Conservation (phyloP, 2,888 invertebrate species). For the Xestobium rufovillosum region DNA sequence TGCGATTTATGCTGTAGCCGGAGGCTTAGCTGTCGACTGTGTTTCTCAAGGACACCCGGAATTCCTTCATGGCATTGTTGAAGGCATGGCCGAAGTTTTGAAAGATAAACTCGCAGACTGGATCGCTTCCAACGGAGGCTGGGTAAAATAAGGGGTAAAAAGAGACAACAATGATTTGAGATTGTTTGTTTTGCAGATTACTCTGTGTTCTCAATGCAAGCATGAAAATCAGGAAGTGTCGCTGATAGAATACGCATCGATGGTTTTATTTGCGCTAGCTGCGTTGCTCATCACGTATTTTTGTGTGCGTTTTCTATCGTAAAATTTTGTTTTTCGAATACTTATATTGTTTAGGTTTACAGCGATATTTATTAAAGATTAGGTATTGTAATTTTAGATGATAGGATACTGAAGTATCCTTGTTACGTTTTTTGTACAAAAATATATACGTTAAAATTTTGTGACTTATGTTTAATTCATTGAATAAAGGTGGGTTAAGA, state of each 20-base stretch:
- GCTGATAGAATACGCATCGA: constrained; percentile 36
- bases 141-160: too few species aligned
- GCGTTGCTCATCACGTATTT: constrained; percentile 37
- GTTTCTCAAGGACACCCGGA: constrained; percentile 69
- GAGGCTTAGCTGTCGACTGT: constrained; percentile 75
- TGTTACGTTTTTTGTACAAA: too few species aligned
- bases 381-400: too few species aligned
- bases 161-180: too few species aligned
- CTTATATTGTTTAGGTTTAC: too few species aligned
- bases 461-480: too few species aligned
- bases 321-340: too few species aligned
- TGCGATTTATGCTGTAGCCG: constrained; percentile 74
- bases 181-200: constrained; percentile 35
- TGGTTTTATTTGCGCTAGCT: constrained; percentile 34
- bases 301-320: constrained; percentile 30
- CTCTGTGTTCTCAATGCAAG: constrained; percentile 40
- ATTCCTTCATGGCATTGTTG: constrained; percentile 66
- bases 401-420: too few species aligned
- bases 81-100: constrained; percentile 67
- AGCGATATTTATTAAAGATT: too few species aligned
- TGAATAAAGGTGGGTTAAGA: too few species aligned
- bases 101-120: constrained; percentile 65
- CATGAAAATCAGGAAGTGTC: constrained; percentile 40
- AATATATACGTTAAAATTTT: too few species aligned
- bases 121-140: constrained; percentile 80